A percentile compares a stretch with the other conserved stretches of the same genome.
phyloP scores from a whole-genome alignment of 2,797 vertebrate genomes.

The Vipera ursinii region DNA sequence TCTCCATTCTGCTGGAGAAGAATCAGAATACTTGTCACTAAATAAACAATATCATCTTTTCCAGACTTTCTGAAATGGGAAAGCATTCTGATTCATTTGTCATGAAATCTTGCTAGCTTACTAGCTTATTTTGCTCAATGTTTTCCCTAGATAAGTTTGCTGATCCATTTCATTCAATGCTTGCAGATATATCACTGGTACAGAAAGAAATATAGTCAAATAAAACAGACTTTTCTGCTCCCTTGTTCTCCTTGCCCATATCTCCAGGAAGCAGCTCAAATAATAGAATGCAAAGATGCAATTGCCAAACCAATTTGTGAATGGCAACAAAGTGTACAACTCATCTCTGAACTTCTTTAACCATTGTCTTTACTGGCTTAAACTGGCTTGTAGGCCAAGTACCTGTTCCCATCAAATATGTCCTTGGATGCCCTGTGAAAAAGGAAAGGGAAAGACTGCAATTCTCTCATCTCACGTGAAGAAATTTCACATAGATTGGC shows the following conservation, averaged over 20 bases:
- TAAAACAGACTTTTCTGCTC: background rate
- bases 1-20: too few species aligned
- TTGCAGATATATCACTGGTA: background rate
- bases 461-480: background rate
- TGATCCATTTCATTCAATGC: background rate
- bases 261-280: background rate
- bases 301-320: background rate
- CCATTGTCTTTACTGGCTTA: background rate
- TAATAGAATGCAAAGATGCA: background rate
- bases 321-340: background rate
- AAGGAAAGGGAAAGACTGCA: background rate
- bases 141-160: background rate
- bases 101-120: background rate
- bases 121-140: background rate
- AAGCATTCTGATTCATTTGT: background rate
- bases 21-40: background rate
- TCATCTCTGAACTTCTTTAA: background rate
- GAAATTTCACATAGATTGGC: background rate
- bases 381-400: background rate
- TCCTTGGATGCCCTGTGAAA: background rate
- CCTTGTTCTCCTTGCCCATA: background rate
- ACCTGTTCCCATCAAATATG: background rate
- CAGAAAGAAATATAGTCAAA: background rate
- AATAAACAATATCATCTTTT: background rate
- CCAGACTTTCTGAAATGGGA: background rate